Evolutionary conservation across 2,888 invertebrate species (phyloP).

Genomic region (Ganaspis brasiliensis): DNA sequence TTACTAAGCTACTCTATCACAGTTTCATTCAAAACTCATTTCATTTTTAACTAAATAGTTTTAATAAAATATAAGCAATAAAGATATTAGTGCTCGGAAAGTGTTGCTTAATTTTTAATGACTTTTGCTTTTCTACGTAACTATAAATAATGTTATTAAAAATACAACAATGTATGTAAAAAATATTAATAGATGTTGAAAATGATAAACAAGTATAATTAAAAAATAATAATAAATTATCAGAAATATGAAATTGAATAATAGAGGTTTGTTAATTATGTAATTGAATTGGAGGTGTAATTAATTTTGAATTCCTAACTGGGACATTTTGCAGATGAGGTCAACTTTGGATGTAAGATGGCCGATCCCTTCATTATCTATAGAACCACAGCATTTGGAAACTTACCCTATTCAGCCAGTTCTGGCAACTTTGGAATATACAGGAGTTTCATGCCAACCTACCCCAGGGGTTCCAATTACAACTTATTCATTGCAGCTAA

Average conservation of each 20-base stretch:
- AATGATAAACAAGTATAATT: too few species aligned
- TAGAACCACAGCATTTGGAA: slow-evolving; percentile 89
- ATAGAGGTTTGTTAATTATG: too few species aligned
- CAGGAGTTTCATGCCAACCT: slow-evolving; percentile 85
- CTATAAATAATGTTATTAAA: too few species aligned
- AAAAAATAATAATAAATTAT: too few species aligned
- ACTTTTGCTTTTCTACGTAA: too few species aligned
- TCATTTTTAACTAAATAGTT: background rate
- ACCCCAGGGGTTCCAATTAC: slow-evolving; percentile 81
- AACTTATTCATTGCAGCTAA: slow-evolving; percentile 85
- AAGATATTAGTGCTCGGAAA: too few species aligned
- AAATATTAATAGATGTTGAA: too few species aligned
- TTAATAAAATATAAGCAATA: too few species aligned
- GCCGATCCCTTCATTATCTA: slow-evolving; percentile 88
- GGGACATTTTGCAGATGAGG: slow-evolving; percentile 65
- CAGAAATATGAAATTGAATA: too few species aligned
- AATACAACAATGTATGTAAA: too few species aligned
- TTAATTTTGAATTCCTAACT: slow-evolving; percentile 3
- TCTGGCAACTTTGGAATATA: slow-evolving; percentile 88
- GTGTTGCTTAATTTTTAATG: too few species aligned
- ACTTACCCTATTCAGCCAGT: slow-evolving; percentile 91
- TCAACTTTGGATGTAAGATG: slow-evolving; percentile 89
- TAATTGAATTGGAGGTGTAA: background rate
- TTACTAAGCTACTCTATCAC: background rate
- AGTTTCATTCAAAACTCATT: background rate